Base-by-base conservation (phyloP, 2,888 invertebrate genomes). In the Cephus runcator region DNA sequence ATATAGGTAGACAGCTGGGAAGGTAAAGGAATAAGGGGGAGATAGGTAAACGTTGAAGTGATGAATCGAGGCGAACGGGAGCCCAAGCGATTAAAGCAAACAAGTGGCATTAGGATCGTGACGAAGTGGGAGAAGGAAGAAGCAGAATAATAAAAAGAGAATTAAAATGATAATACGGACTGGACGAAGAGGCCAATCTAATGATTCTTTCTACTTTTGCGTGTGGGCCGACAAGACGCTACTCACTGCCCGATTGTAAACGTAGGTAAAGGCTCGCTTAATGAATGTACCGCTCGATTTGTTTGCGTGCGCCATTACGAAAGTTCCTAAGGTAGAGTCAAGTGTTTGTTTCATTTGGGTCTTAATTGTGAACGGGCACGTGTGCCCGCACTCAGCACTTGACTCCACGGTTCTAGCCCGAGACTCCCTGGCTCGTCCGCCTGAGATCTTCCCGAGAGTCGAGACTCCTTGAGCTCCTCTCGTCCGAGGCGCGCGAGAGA, bases 261-360 rank as follows among this genome's bases (percentile, higher is more conserved):
- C 71, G 71, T 12, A 71, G 34, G 71, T 30, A 34, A 34, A 30
- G 30, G 35, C 36, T 12, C 34, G 74, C 74, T 36, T 35, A 34
- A 74, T 35, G 34, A 74, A 23, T 35, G 34, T 74, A 36, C 34
- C 34, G 36, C 34, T n/a, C 36, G 74, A 74, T 74, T 74, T 35
- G 74, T 36, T 74, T 36, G 74, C 74, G 74, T 74, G 74, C 34
- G 74, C 31, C 33, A 71, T 74, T 74, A 34, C 74, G 74, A 74
- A 74, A 74, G 74, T 23, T 34, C 34, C 34, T 12, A 11, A 74
- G 34, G 12, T 31, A 34, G 74, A 74, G 74, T 74, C 34, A 74
- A 74, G 74, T 74, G 74, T 74, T 74, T 74, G 74, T 74, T 74
- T 74, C 74, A 34, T 74, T 74, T 35, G 74, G 35, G 36, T n/a